Conservation (phyloP, 2,113 vertebrate genomes). For the Bubo scandiacus region DNA sequence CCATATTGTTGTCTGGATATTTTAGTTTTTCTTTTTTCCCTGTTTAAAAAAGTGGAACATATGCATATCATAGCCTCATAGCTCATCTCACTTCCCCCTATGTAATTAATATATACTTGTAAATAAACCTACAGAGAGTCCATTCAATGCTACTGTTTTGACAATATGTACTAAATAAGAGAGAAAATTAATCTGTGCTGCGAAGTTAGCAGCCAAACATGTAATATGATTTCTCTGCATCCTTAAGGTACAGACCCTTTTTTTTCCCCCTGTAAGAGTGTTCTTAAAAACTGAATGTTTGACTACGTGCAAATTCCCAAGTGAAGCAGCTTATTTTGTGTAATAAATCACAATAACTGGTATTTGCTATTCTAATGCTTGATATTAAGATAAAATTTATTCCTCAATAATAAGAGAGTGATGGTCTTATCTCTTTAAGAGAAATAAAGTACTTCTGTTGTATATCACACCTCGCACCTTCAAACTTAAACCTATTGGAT, state of each 20-base stretch:
- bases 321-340: neutral
- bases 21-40: neutral
- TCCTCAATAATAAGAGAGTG: neutral
- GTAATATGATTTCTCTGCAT: neutral
- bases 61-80: neutral
- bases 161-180: neutral
- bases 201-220: neutral
- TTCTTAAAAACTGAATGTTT: neutral
- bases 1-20: neutral
- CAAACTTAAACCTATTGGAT: neutral
- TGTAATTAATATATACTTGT: neutral
- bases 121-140: neutral
- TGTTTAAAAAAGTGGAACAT: neutral
- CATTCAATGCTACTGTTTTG: neutral
- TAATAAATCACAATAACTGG: neutral
- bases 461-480: neutral
- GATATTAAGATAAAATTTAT: neutral
- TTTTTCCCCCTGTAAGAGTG: fast-evolving
- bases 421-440: neutral
- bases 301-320: neutral
- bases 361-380: neutral
- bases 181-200: neutral
- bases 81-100: neutral
- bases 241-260: neutral
- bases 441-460: neutral